These are phyloP conservation scores for Salticus scenicus DNA, from an alignment of 2,888 invertebrate species.

Conservation along the genomic window DNA sequence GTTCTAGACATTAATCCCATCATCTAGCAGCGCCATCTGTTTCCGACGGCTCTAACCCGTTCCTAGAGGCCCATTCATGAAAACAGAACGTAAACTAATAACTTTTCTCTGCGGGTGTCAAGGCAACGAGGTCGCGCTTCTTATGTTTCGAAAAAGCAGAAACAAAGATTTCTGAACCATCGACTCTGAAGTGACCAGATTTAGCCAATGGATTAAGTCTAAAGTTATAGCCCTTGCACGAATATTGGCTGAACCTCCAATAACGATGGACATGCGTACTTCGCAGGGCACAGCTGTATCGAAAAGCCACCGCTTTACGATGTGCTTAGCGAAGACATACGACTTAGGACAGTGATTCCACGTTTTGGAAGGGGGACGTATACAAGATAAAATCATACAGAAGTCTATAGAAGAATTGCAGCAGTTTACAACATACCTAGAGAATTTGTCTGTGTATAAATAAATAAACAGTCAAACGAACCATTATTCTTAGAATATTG, in stretches of 20 bases:
- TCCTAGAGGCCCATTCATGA: neutral
- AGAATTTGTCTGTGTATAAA: too few relatives aligned
- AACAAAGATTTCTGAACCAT: constrained; percentile 11
- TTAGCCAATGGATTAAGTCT: constrained; percentile 61
- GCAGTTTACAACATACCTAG: too few relatives aligned
- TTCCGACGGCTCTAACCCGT: constrained; percentile 12
- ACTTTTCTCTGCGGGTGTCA: neutral
- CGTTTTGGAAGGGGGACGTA: constrained; percentile 14
- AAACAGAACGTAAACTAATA: constrained; percentile 3
- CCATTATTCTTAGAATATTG: too few relatives aligned
- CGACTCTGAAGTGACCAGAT: constrained; percentile 53
- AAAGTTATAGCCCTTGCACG: constrained; percentile 56
- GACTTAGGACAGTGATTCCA: constrained; percentile 44
- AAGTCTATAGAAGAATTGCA: too few relatives aligned
- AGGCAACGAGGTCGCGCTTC: neutral
- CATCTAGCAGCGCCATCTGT: constrained; percentile 9
- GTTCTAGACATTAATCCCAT: neutral
- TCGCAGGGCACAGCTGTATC: constrained; percentile 49
- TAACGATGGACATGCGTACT: constrained; percentile 32
- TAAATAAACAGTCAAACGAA: too few relatives aligned
- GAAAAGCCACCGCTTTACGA: constrained; percentile 64
- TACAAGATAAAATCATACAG: constrained; percentile 21
- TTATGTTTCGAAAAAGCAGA: neutral
- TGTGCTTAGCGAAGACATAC: constrained; percentile 67
- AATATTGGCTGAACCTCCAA: constrained; percentile 56